Conservation (phyloP, 2,797 vertebrate genomes). For the Trachops cirrhosus region DNA sequence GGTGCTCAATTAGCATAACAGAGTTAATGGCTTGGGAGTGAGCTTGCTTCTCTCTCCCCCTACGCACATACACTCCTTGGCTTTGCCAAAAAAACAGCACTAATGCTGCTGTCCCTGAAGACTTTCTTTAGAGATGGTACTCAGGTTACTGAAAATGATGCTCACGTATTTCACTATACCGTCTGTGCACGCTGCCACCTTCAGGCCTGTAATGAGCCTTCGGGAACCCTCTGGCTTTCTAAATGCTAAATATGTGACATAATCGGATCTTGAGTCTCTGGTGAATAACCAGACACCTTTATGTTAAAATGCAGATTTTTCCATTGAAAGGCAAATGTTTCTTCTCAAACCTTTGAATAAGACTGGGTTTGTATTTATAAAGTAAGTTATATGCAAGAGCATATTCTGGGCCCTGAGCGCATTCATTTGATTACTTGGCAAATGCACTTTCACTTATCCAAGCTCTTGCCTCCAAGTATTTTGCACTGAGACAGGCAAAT, state of each 20-base stretch:
- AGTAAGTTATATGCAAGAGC: conserved; percentile 47
- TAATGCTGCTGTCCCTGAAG: not conserved
- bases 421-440: conserved; percentile 61
- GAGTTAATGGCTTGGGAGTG: not conserved
- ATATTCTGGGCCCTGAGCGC: conserved; percentile 41
- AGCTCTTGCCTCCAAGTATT: conserved; percentile 50
- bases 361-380: conserved; percentile 65
- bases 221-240: conserved; percentile 42
- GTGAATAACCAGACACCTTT: conserved; percentile 59
- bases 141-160: not conserved
- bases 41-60: not conserved
- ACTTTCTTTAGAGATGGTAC: not conserved
- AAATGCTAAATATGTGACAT: conserved; percentile 59
- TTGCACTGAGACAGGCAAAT: conserved; percentile 42
- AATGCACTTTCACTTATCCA: conserved; percentile 55
- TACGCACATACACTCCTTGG: not conserved
- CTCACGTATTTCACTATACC: not conserved
- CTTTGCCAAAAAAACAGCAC: not conserved
- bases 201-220: not conserved
- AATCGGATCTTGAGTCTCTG: conserved; percentile 24
- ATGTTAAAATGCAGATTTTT: conserved; percentile 67
- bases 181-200: not conserved
- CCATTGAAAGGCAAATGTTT: conserved; percentile 64
- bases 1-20: not conserved
- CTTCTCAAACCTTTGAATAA: conserved; percentile 56